Evolutionary conservation across 1,140 invertebrate species (phyloP).

Genomic region (Latrodectus geometricus): DNA sequence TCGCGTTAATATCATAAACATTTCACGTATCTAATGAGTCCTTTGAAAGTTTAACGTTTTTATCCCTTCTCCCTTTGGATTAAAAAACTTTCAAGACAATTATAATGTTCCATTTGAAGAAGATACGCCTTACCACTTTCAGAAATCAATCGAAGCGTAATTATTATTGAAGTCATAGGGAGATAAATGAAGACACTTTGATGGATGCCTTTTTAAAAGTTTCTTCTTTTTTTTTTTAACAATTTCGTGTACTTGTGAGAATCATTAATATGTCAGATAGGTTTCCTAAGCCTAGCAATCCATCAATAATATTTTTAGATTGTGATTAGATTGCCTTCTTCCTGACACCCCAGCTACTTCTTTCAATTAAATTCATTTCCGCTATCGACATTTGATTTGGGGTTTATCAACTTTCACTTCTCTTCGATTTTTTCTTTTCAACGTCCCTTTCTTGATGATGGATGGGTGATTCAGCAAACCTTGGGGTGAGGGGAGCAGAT

Average conservation of each 20-base stretch:
- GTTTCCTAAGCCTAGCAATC: slow-evolving; percentile 4
- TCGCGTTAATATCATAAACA: no score
- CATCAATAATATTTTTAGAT: slow-evolving; percentile 24
- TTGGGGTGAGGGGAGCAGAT: no score
- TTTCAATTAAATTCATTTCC: slow-evolving; percentile 18
- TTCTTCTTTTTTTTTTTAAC: neutral
- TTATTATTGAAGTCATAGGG: slow-evolving; percentile 24
- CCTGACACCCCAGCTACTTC: neutral
- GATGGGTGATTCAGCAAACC: no score
- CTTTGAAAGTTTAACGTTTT: no score
- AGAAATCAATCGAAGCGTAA: slow-evolving; percentile 16
- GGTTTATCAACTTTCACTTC: no score
- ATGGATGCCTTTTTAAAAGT: slow-evolving; percentile 14
- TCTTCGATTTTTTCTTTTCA: no score
- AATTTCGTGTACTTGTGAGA: neutral
- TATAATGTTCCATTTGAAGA: neutral
- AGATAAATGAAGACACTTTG: slow-evolving; percentile 32
- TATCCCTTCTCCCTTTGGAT: no score
- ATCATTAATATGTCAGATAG: slow-evolving; percentile 30
- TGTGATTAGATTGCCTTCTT: slow-evolving; percentile 6
- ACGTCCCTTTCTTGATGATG: no score
- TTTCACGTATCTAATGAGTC: no score
- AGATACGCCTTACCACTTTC: neutral
- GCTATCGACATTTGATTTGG: no score
- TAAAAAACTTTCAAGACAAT: no score